Base-by-base conservation (phyloP, 2,888 invertebrate genomes). In the Drosophila pseudotakahashii region DNA sequence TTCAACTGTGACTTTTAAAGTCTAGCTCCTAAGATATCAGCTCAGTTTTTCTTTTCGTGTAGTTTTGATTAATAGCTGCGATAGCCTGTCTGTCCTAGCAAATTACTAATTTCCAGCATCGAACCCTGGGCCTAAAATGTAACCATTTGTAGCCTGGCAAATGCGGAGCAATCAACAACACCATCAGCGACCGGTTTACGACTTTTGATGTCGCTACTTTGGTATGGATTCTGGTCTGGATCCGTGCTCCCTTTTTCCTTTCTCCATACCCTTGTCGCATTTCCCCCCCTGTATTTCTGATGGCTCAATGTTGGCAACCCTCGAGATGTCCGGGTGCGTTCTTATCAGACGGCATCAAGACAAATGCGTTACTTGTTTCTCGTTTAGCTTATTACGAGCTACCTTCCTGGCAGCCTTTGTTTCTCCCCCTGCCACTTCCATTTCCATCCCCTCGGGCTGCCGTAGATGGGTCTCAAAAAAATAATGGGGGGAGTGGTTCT, bases 281-380 rank as follows among this genome's bases (percentile, higher is more conserved):
- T 39, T 45, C 14, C 2, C 55, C 48, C 41, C 26, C 53, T 37
- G 39, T 37, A 42, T 14, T 58, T 37, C 26, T 73, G 73, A 76
- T 78, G 81, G 66, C 78, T 84, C 74, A 69, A 77, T 85, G 66
- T 58, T 42, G 36, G 51, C 86, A 82, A 85, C 88, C 82, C 88
- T 73, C 81, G 58, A 67, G 55, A 57, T 26, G 59, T 52, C 37
- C 55, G 51, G 60, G 60, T 42, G 48, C 59, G 63, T 48, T 77
- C 81, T 86, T 88, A 86, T 86, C 85, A 84, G 85, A 75, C 87
- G 78, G 87, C 84, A 86, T 87, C 89, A 78, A 84, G 89, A 88
- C 85, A 86, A 86, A 86, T 86, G 89, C 89, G 85, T 86, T 85
- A 85, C 84, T 85, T 85, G 84, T 85, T 85, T 86, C 89, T 89